Percentiles rank a stretch among this genome's conserved stretches.
These are phyloP conservation scores for Philhelius pedissequus DNA, from an alignment of 2,888 invertebrate genomes.

Conservation along the genomic window DNA sequence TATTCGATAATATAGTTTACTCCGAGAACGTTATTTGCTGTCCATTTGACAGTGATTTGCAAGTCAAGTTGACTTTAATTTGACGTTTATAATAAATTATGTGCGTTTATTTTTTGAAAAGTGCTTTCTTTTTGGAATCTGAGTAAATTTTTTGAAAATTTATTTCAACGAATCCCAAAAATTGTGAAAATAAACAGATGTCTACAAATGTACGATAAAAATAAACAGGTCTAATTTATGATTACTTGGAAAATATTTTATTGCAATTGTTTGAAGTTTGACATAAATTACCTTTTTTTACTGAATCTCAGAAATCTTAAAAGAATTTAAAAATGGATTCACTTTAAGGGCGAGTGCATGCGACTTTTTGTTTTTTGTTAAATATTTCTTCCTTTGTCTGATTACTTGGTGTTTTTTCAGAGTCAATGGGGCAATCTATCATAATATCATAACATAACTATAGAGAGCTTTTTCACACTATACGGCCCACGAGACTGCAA, in stretches of 20 bases:
- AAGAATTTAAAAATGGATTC: neutral
- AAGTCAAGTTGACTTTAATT: too few relatives aligned
- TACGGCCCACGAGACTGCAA: conserved; percentile 29
- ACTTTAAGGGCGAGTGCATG: neutral
- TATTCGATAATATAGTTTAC: too few relatives aligned
- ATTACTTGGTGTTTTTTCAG: conserved; percentile 19
- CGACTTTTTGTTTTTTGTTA: neutral
- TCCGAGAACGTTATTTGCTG: too few relatives aligned
- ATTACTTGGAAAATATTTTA: neutral
- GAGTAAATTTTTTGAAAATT: neutral
- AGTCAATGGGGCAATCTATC: conserved; percentile 53
- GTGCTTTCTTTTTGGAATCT: neutral
- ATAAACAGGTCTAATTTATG: too few relatives aligned
- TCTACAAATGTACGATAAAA: neutral
- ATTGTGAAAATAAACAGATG: neutral
- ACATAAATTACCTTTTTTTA: neutral
- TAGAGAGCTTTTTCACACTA: conserved; percentile 42
- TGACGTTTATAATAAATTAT: too few relatives aligned
- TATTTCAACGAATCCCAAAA: neutral
- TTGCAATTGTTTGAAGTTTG: neutral
- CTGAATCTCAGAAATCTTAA: neutral
- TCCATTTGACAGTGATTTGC: too few relatives aligned
- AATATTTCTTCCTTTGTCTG: neutral
- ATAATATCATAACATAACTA: conserved; percentile 32
- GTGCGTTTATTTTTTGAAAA: neutral